Percentiles rank a stretch among this genome's conserved stretches.
phyloP scores from a whole-genome alignment of 1,140 invertebrate species.

The Temnothorax curvispinosus region DNA sequence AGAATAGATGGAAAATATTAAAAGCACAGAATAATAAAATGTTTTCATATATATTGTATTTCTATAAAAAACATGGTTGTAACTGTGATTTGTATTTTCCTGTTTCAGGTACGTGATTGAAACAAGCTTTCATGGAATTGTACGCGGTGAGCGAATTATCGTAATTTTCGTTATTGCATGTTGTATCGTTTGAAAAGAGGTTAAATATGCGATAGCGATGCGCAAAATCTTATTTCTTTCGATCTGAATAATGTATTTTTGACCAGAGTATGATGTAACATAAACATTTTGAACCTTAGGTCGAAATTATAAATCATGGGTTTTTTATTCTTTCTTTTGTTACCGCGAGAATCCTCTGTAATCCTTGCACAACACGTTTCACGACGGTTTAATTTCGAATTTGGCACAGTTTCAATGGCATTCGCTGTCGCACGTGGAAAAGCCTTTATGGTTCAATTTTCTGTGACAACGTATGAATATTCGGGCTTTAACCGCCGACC shows the following conservation, averaged over 20 bases:
- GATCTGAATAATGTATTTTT: background rate
- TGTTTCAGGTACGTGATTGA: slow-evolving; percentile 35
- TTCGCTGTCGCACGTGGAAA: background rate
- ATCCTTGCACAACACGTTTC: slow-evolving; percentile 4
- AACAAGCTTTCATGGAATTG: background rate
- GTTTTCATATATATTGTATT: background rate
- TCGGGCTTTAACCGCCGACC: background rate
- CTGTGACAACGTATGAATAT: slow-evolving; percentile 53
- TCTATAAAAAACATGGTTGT: background rate
- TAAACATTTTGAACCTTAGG: slow-evolving; percentile 21
- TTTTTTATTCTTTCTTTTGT: slow-evolving; percentile 24
- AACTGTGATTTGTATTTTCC: background rate
- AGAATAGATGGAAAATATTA: background rate
- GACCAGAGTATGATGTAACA: background rate
- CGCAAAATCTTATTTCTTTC: background rate
- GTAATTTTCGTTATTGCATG: background rate
- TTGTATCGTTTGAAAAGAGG: background rate
- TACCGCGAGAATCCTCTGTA: slow-evolving; percentile 16
- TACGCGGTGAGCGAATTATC: slow-evolving; percentile 18
- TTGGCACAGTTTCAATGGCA: slow-evolving; percentile 64
- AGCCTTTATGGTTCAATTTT: slow-evolving; percentile 46
- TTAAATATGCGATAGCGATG: background rate
- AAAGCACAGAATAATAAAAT: background rate
- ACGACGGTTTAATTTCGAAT: slow-evolving; percentile 60
- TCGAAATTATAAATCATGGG: slow-evolving; percentile 18